phyloP scores from a whole-genome alignment of 2,888 invertebrate species.

The Agrotis segetum region DNA sequence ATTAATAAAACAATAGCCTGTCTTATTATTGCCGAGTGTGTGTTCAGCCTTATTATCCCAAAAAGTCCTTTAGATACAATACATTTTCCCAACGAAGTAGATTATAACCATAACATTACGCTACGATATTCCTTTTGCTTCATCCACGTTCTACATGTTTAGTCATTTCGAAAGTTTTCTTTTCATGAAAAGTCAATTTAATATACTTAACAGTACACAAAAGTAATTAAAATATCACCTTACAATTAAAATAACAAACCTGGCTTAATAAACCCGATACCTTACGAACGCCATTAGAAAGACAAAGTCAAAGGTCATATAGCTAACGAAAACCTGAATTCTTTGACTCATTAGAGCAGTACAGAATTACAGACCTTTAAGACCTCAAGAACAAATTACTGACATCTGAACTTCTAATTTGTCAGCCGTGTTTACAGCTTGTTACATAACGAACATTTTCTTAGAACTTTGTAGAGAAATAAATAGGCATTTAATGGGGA shows the following conservation, averaged over 20 bases:
- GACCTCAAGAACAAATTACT: conserved; percentile 30
- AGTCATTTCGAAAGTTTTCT: too few species aligned
- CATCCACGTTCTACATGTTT: too few species aligned
- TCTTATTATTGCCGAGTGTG: too few species aligned
- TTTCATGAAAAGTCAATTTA: too few species aligned
- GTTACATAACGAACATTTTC: conserved; percentile 2
- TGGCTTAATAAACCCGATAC: not conserved
- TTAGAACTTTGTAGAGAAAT: not conserved
- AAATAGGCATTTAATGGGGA: too few species aligned
- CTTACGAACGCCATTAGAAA: not conserved
- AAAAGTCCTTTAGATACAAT: too few species aligned
- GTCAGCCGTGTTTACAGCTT: conserved; percentile 12
- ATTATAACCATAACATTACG: too few species aligned
- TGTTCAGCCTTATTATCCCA: too few species aligned
- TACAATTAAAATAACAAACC: not conserved
- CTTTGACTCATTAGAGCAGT: conserved; percentile 31
- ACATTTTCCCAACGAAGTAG: too few species aligned
- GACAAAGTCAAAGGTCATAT: conserved; percentile 1
- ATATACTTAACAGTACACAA: too few species aligned
- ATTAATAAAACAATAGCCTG: too few species aligned
- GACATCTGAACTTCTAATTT: conserved; percentile 38
- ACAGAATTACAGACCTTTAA: conserved; percentile 8
- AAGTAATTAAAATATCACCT: not conserved
- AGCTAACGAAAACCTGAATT: conserved; percentile 15
- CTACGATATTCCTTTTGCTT: too few species aligned